Percentiles rank a stretch among this genome's conserved stretches.
These are phyloP conservation scores for Eristalinus sepulchralis DNA, from an alignment of 2,888 invertebrate species.

Conservation along the genomic window DNA sequence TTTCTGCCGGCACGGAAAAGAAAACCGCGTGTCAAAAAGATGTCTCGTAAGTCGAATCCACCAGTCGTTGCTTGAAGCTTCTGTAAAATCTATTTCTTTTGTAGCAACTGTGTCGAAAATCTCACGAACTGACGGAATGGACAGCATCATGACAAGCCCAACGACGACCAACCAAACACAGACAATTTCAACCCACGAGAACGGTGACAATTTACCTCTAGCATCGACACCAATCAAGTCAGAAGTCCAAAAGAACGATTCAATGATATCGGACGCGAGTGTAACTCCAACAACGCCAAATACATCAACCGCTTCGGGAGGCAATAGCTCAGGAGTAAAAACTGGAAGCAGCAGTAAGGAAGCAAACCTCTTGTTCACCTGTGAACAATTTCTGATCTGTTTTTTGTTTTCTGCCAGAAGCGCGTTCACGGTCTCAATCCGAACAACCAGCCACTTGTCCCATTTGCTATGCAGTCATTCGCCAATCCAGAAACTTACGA, in stretches of 20 bases:
- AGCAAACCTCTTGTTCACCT: too few relatives aligned
- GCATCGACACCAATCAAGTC: conserved; percentile 78
- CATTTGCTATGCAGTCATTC: conserved; percentile 83
- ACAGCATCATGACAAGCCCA: conserved; percentile 78
- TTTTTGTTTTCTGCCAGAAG: conserved; percentile 75
- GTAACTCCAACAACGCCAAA: conserved; percentile 69
- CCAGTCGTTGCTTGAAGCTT: too few relatives aligned
- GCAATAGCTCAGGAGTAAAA: conserved; percentile 72
- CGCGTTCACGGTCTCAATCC: conserved; percentile 83
- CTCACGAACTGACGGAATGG: conserved; percentile 80
- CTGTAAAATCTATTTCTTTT: not conserved
- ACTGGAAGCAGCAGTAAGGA: conserved; percentile 73
- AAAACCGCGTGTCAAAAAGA: conserved; percentile 82
- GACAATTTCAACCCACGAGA: conserved; percentile 72
- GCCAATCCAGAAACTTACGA: conserved; percentile 84
- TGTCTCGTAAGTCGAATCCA: conserved; percentile 77
- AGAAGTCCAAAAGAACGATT: conserved; percentile 78
- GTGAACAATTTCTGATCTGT: not conserved
- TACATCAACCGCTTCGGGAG: conserved; percentile 69
- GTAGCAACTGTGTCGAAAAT: conserved; percentile 79
- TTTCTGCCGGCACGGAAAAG: conserved; percentile 82
- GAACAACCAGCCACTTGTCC: conserved; percentile 85
- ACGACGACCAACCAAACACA: conserved; percentile 75
- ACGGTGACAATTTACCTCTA: conserved; percentile 76
- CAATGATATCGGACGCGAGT: conserved; percentile 78